Percentiles rank a stretch among this genome's conserved stretches.
phyloP scores from a whole-genome alignment of 2,797 vertebrate species.

The Smutsia gigantea region DNA sequence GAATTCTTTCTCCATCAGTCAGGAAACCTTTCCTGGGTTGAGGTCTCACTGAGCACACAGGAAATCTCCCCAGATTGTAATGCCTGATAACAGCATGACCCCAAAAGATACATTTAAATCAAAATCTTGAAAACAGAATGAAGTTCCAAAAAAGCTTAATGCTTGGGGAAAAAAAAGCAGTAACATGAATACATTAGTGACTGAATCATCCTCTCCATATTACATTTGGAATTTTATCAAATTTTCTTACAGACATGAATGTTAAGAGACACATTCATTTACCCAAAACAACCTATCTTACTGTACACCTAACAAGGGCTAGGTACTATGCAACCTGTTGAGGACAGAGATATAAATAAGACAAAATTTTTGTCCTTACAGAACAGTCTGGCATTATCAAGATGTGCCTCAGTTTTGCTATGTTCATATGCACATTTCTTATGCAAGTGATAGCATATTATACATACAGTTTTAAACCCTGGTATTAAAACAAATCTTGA shows the following conservation, averaged over 20 bases:
- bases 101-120: slow-evolving; percentile 24
- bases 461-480: background rate
- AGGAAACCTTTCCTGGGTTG: no score
- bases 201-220: background rate
- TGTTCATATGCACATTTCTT: background rate
- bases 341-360: background rate
- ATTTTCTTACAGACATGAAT: background rate
- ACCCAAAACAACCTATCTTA: background rate
- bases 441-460: background rate
- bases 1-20: no score
- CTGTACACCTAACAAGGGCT: background rate
- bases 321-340: background rate
- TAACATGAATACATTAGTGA: background rate
- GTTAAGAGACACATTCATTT: background rate
- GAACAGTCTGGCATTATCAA: background rate
- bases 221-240: background rate
- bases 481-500: background rate
- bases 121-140: background rate
- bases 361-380: background rate
- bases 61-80: no score
- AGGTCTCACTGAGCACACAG: no score
- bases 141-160: background rate
- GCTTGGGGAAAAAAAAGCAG: background rate
- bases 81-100: background rate
- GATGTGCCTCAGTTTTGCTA: background rate